These are phyloP conservation scores for Vanessa cardui DNA, from an alignment of 2,888 invertebrate species.

Conservation along the genomic window DNA sequence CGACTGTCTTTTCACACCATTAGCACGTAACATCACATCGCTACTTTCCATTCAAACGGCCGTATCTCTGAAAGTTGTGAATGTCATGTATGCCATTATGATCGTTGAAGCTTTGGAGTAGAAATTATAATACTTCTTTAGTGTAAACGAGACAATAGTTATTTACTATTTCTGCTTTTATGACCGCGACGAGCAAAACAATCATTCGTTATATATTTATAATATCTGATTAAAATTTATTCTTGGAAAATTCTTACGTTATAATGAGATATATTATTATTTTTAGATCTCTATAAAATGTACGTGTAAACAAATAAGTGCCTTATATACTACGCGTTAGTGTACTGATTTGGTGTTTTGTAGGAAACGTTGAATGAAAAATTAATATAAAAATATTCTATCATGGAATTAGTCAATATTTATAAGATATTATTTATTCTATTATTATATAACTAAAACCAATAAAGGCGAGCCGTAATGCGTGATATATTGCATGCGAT, in stretches of 20 bases:
- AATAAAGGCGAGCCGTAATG: conserved; percentile 28
- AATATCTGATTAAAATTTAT: not conserved
- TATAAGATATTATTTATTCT: not conserved
- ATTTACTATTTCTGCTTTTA: not conserved
- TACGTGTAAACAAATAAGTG: not conserved
- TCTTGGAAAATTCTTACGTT: not conserved
- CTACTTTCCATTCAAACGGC: conserved; percentile 27
- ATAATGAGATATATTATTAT: not conserved
- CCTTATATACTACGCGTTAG: too few species aligned
- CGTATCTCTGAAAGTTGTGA: conserved; percentile 25
- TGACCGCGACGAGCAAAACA: not conserved
- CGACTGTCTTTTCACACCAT: conserved; percentile 18
- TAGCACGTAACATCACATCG: conserved; percentile 15
- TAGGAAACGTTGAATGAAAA: not conserved
- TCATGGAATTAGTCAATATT: not conserved
- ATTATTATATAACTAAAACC: conserved; percentile 32
- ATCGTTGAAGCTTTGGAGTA: not conserved
- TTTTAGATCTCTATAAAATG: not conserved
- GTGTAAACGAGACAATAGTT: not conserved
- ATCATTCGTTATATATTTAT: not conserved
- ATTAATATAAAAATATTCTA: not conserved
- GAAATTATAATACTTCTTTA: not conserved
- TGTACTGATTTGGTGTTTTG: too few species aligned
- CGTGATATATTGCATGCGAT: conserved; percentile 35
- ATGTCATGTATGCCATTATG: conserved; percentile 14